A percentile compares a stretch with the other conserved stretches of the same genome.
Evolutionary conservation across 1,140 invertebrate genomes (phyloP).

Genomic region (Drosophila malerkotliana): DNA sequence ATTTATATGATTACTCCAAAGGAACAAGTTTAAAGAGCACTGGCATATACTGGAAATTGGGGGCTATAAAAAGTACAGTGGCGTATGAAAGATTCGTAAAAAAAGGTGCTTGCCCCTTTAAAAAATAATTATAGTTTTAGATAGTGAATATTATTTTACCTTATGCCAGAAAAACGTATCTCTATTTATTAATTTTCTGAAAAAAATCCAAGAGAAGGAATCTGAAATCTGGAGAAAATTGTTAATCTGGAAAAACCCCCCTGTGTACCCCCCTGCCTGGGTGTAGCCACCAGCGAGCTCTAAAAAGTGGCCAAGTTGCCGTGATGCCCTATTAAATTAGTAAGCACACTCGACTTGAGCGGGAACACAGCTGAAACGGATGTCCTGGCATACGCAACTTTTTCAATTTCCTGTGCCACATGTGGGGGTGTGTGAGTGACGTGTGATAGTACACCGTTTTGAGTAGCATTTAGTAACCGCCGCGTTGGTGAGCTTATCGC

Average conservation of each 20-base stretch:
- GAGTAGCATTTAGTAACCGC: slow-evolving; percentile 54
- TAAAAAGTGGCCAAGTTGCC: slow-evolving; percentile 68
- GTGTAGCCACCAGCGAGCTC: not conserved
- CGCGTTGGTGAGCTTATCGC: slow-evolving; percentile 24
- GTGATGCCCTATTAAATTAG: slow-evolving; percentile 78
- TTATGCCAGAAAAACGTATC: too few relatives aligned
- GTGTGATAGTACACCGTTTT: slow-evolving; percentile 43
- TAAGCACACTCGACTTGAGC: slow-evolving; percentile 61
- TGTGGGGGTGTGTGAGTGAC: slow-evolving; percentile 10
- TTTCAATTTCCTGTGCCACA: slow-evolving; percentile 72
- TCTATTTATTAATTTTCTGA: too few relatives aligned
- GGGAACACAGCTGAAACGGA: slow-evolving; percentile 65
- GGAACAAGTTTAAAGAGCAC: slow-evolving; percentile 56
- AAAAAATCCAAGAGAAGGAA: not conserved
- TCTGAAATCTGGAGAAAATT: not conserved
- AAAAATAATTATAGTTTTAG: too few relatives aligned
- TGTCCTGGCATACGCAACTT: slow-evolving; percentile 71
- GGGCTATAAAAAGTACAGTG: slow-evolving; percentile 18
- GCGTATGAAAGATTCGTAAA: not conserved
- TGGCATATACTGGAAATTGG: slow-evolving; percentile 32
- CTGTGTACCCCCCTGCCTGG: not conserved
- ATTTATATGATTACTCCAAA: slow-evolving; percentile 75
- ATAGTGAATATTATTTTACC: too few relatives aligned
- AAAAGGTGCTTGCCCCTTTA: too few relatives aligned
- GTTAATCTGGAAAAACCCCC: not conserved